Evolutionary conservation across 2,113 vertebrate genomes (phyloP).

Genomic region (Indri indri): DNA sequence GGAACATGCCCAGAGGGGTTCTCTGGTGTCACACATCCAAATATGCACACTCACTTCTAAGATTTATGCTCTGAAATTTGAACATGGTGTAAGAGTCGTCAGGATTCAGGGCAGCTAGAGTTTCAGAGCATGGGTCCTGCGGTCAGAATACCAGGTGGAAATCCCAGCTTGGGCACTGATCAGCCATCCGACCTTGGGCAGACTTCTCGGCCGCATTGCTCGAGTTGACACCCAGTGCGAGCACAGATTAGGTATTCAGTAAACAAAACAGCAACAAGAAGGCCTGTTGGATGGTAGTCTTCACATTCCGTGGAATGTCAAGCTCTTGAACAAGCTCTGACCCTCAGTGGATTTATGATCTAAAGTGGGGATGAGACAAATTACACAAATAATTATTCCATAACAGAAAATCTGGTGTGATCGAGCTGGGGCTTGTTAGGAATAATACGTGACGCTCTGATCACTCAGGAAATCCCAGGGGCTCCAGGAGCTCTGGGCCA

Average conservation of each 20-base stretch:
- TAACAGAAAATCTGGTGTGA: not conserved
- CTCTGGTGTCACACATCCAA: not conserved
- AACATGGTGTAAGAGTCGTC: not conserved
- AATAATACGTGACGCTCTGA: not conserved
- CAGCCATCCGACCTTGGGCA: not conserved
- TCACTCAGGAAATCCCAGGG: not conserved
- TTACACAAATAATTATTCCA: not conserved
- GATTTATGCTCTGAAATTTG: not conserved
- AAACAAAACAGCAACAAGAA: not conserved
- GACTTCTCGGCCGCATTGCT: not conserved
- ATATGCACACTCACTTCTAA: not conserved
- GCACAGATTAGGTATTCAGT: not conserved
- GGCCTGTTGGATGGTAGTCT: not conserved
- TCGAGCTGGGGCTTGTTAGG: not conserved
- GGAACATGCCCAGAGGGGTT: not conserved
- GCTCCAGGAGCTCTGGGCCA: not conserved
- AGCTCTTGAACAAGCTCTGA: not conserved
- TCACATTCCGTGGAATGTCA: not conserved
- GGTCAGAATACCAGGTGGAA: not conserved
- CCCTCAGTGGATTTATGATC: not conserved
- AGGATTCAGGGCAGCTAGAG: not conserved
- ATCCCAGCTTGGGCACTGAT: not conserved
- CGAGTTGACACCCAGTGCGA: not conserved
- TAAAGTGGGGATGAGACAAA: not conserved
- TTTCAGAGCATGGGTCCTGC: not conserved